Percentiles rank a stretch among this genome's conserved stretches.
Evolutionary conservation across 2,113 vertebrate species (phyloP).

Genomic region (Neodon shergylaensis): DNA sequence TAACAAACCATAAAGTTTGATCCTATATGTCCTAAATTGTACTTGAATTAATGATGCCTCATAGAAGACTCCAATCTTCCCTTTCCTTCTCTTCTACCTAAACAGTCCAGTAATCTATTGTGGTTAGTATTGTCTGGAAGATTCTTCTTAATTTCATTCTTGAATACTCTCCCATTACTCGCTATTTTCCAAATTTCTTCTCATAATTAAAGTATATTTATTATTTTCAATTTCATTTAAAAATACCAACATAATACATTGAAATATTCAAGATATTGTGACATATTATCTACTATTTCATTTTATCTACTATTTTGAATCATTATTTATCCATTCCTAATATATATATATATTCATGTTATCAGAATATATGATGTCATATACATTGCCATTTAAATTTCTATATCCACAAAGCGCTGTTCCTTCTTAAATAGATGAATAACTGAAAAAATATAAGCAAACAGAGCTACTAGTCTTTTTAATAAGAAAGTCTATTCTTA

Average conservation of each 20-base stretch:
- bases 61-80: too few species aligned
- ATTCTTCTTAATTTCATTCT: neutral
- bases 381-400: too few species aligned
- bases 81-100: too few species aligned
- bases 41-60: too few species aligned
- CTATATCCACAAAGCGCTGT: neutral
- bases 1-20: too few species aligned
- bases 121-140: neutral
- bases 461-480: neutral
- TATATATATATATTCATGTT: neutral
- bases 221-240: neutral
- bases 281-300: neutral
- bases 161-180: neutral
- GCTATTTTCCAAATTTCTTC: neutral
- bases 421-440: slow-evolving; percentile 14
- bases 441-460: neutral
- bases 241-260: neutral
- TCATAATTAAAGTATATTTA: neutral
- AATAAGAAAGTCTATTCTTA: neutral
- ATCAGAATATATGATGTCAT: neutral
- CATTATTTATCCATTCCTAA: neutral
- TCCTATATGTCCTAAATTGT: too few species aligned
- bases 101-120: neutral
- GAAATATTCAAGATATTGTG: neutral
- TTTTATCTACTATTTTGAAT: neutral